Percentiles rank a stretch among this genome's conserved stretches.
These are phyloP conservation scores for Cantharis rustica DNA, from an alignment of 2,888 invertebrate species.

Conservation along the genomic window DNA sequence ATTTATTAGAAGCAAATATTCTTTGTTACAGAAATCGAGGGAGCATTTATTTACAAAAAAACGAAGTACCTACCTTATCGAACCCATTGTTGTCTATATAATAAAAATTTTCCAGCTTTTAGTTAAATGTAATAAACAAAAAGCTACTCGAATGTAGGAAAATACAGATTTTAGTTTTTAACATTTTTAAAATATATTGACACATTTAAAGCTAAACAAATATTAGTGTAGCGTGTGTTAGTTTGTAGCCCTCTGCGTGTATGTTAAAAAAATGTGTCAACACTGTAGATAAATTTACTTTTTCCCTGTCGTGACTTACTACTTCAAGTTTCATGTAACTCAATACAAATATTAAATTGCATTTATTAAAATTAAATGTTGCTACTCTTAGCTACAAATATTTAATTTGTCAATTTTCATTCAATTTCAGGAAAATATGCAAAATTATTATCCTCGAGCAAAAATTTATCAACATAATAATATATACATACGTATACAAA, in stretches of 20 bases:
- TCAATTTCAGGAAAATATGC: background rate
- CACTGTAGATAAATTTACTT: conserved; percentile 12
- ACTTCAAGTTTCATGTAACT: conserved; percentile 13
- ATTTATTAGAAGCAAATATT: background rate
- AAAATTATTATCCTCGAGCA: background rate
- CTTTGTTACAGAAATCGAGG: background rate
- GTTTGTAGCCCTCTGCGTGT: conserved; percentile 10
- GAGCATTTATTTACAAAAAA: background rate
- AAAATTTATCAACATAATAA: too few species aligned
- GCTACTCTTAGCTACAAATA: background rate
- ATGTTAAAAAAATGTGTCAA: conserved; percentile 17
- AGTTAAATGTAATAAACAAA: background rate
- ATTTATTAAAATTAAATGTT: conserved; percentile 7
- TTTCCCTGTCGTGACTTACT: conserved; percentile 15
- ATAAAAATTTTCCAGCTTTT: background rate
- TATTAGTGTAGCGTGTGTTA: background rate
- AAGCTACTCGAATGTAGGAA: background rate
- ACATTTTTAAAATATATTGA: background rate
- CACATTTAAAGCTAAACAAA: background rate
- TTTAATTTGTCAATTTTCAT: background rate
- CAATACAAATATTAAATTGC: conserved; percentile 8
- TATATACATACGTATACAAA: too few species aligned
- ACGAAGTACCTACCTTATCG: background rate
- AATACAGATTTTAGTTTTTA: background rate
- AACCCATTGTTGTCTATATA: background rate